These are phyloP conservation scores for Bedellia somnulentella DNA, from an alignment of 2,888 invertebrate genomes.

Conservation along the genomic window DNA sequence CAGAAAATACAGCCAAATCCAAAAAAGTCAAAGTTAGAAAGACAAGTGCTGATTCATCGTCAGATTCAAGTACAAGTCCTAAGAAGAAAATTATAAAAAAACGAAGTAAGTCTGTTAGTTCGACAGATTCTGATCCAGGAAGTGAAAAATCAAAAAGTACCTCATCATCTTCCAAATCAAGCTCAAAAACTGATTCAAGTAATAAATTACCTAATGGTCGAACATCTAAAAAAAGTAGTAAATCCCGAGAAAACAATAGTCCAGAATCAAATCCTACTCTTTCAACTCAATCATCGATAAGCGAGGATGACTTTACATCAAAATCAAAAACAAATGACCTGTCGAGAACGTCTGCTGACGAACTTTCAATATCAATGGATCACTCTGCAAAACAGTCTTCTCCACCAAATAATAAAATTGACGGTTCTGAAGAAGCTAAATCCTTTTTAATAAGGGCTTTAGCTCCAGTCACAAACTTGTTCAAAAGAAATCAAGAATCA, in stretches of 20 bases:
- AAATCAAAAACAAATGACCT: slow-evolving; percentile 34
- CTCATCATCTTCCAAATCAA: slow-evolving; percentile 19
- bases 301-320: slow-evolving; percentile 40
- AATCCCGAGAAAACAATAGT: slow-evolving; percentile 41
- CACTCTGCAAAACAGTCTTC: slow-evolving; percentile 54
- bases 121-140: slow-evolving; percentile 40
- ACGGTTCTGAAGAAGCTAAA: slow-evolving; percentile 67
- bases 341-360: slow-evolving; percentile 64
- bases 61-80: slow-evolving; percentile 27
- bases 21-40: slow-evolving; percentile 43
- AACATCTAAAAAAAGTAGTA: slow-evolving; percentile 34
- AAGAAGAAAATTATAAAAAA: slow-evolving; percentile 44
- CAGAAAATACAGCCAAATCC: slow-evolving; percentile 27
- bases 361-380: slow-evolving; percentile 54
- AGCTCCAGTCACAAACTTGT: slow-evolving; percentile 75
- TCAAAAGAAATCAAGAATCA: slow-evolving; percentile 64
- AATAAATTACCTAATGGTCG: slow-evolving; percentile 26
- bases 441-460: slow-evolving; percentile 73
- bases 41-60: slow-evolving; percentile 36
- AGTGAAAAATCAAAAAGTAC: slow-evolving; percentile 22
- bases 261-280: slow-evolving; percentile 53
- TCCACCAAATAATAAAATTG: slow-evolving; percentile 41
- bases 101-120: slow-evolving; percentile 44
- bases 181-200: slow-evolving; percentile 22
- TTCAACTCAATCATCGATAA: slow-evolving; percentile 51